Percentiles rank a stretch among this genome's conserved stretches.
These are phyloP conservation scores for Tapirus indicus DNA, from an alignment of 2,797 vertebrate genomes.

Conservation along the genomic window DNA sequence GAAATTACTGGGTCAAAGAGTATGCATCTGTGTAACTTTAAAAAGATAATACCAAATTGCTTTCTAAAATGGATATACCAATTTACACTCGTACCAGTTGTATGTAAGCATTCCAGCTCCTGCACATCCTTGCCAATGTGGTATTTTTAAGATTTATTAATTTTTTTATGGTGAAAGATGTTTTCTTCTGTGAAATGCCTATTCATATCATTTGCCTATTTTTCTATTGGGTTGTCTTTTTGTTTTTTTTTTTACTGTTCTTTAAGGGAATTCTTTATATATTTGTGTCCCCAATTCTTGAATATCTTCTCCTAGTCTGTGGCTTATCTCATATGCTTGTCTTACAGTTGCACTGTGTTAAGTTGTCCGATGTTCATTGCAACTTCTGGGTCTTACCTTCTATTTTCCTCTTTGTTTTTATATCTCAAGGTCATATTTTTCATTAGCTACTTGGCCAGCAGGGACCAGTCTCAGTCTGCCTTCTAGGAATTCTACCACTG, in stretches of 20 bases:
- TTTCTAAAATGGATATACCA: neutral
- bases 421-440: neutral
- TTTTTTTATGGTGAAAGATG: neutral
- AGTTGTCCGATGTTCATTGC: neutral
- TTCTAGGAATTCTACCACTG: neutral
- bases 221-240: neutral
- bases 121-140: neutral
- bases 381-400: neutral
- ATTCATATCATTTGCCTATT: neutral
- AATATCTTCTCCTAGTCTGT: neutral
- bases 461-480: neutral
- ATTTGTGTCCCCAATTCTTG: neutral
- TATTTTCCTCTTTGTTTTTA: neutral
- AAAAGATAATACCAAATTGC: neutral
- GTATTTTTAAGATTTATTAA: neutral
- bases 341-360: rapidly evolving
- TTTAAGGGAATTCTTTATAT: neutral
- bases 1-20: neutral
- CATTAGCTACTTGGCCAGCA: neutral
- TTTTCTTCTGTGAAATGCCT: neutral
- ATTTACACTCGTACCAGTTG: too few relatives aligned
- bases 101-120: rapidly evolving
- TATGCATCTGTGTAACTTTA: neutral
- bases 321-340: neutral
- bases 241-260: neutral